Conservation (phyloP, 2,797 vertebrate genomes). For the Melopsittacus undulatus region DNA sequence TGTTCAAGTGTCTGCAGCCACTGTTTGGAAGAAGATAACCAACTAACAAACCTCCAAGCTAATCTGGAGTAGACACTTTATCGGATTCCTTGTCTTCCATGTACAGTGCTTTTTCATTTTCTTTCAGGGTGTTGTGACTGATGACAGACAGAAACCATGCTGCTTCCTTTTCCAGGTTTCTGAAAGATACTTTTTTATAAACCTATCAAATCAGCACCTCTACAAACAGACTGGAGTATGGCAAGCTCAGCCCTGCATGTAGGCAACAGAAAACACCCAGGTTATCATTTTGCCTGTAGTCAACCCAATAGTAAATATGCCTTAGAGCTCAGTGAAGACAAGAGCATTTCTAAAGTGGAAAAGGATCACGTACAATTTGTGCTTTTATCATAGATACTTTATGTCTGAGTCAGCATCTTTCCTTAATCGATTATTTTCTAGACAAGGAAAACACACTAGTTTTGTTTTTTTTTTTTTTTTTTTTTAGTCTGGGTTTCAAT, state of each 20-base stretch:
- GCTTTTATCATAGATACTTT: background rate
- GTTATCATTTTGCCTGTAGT: background rate
- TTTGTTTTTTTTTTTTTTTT: background rate
- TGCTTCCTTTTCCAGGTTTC: background rate
- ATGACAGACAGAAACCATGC: background rate
- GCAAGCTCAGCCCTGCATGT: background rate
- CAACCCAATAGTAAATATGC: background rate
- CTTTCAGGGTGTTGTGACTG: background rate
- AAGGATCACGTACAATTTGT: background rate
- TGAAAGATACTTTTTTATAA: background rate
- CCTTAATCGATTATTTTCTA: background rate
- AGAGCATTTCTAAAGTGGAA: background rate
- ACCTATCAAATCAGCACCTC: background rate
- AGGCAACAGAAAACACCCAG: background rate
- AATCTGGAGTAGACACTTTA: background rate
- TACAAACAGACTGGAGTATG: background rate
- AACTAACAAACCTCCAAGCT: background rate
- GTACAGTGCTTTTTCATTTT: background rate
- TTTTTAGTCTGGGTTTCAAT: background rate
- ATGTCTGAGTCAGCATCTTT: background rate
- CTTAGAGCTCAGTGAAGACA: background rate
- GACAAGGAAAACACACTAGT: background rate
- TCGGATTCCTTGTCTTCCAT: background rate
- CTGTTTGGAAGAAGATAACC: background rate
- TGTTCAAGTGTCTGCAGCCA: background rate